phyloP scores from a whole-genome alignment of 1,140 invertebrate species.

The Drosophila chauvacae region DNA sequence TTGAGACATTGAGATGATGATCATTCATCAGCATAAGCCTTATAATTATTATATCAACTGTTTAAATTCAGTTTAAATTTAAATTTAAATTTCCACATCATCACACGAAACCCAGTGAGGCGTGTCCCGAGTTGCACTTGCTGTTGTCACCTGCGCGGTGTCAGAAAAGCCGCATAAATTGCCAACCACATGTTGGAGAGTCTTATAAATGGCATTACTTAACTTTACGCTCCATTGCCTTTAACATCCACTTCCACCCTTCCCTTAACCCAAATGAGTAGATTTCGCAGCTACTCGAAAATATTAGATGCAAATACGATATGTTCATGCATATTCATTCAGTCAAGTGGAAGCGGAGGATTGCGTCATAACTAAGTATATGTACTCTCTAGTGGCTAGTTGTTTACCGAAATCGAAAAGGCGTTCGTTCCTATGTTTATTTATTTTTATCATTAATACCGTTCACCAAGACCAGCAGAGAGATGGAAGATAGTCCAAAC shows the following conservation, averaged over 20 bases:
- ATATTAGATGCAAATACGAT: conserved; percentile 54
- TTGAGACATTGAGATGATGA: conserved; percentile 11
- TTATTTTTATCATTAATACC: conserved; percentile 48
- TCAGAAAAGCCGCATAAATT: conserved; percentile 32
- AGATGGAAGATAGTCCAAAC: conserved; percentile 12
- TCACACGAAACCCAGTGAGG: conserved; percentile 22
- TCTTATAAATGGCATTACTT: conserved; percentile 47
- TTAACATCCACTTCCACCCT: conserved; percentile 3
- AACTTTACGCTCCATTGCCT: conserved; percentile 44
- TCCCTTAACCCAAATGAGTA: conserved; percentile 1
- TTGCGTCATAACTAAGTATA: conserved; percentile 37
- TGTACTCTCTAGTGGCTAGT: not conserved
- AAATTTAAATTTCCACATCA: conserved; percentile 37
- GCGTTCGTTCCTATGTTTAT: conserved; percentile 20
- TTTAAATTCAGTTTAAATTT: conserved; percentile 49
- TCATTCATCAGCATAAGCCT: conserved; percentile 21
- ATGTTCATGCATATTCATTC: conserved; percentile 38
- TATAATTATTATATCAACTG: conserved; percentile 44
- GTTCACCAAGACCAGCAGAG: conserved; percentile 12
- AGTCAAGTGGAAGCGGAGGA: conserved; percentile 24
- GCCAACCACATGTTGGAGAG: conserved; percentile 29
- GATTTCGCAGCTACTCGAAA: conserved; percentile 50
- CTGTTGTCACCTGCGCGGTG: conserved; percentile 42
- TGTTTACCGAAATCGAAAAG: conserved; percentile 41
- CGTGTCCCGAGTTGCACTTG: conserved; percentile 42